Percentiles rank a stretch among this genome's conserved stretches.
phyloP scores from a whole-genome alignment of 2,888 invertebrate species.

The Aquatica leii region DNA sequence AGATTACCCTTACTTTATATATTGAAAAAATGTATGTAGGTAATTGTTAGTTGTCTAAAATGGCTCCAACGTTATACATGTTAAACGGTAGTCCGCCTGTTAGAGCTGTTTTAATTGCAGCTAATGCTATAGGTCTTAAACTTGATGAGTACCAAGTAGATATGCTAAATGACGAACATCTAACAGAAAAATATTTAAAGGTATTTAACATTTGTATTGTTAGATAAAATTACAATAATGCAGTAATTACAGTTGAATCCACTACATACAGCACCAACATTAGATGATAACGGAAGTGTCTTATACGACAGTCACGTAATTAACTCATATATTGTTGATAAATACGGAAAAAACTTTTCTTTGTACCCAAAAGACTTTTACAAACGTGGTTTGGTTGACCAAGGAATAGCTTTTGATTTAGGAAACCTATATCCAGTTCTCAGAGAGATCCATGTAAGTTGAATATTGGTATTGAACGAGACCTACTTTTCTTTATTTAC shows the following conservation, averaged over 20 bases:
- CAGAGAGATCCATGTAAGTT: conserved; percentile 10
- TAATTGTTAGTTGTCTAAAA: too few relatives aligned
- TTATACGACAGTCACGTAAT: conserved; percentile 76
- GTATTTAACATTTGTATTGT: conserved; percentile 35
- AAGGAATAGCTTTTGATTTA: conserved; percentile 63
- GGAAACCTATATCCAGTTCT: conserved; percentile 42
- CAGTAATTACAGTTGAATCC: conserved; percentile 67
- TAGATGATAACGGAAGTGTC: conserved; percentile 67
- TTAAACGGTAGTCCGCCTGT: too few relatives aligned
- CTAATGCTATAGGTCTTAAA: neutral
- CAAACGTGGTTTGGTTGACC: conserved; percentile 62
- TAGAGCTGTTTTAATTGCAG: too few relatives aligned
- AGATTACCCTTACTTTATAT: too few relatives aligned
- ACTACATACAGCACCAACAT: conserved; percentile 67
- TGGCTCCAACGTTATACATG: too few relatives aligned
- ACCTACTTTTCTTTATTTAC: too few relatives aligned
- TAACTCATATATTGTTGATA: conserved; percentile 66
- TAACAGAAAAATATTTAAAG: conserved; percentile 59
- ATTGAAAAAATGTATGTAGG: too few relatives aligned
- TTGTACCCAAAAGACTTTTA: conserved; percentile 62
- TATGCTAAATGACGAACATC: conserved; percentile 40
- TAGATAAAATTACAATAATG: neutral
- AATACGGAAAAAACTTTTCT: conserved; percentile 61
- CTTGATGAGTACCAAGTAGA: neutral
- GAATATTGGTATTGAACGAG: neutral